phyloP scores from a whole-genome alignment of 2,113 vertebrate genomes.

The Riparia riparia region DNA sequence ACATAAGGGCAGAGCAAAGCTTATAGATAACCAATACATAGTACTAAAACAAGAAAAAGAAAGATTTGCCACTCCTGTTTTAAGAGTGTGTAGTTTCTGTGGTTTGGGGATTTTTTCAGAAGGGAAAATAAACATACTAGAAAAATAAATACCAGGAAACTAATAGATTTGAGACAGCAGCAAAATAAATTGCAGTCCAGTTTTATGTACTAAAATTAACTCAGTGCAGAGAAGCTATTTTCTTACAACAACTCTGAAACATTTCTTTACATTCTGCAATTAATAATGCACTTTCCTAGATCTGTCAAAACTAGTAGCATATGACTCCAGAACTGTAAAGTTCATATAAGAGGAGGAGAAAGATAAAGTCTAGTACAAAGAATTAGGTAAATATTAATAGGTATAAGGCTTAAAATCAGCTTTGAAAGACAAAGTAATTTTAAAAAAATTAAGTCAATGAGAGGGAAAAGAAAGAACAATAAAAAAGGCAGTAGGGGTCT shows the following conservation, averaged over 20 bases:
- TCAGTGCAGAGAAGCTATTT: not conserved
- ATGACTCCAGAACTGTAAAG: not conserved
- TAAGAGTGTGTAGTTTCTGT: not conserved
- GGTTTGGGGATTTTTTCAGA: not conserved
- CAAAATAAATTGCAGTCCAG: not conserved
- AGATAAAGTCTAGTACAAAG: not conserved
- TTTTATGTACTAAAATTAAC: not conserved
- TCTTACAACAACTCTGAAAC: not conserved
- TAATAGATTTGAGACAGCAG: not conserved
- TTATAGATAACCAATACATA: not conserved
- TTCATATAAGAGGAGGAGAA: not conserved
- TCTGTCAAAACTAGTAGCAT: not conserved
- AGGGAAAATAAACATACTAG: not conserved
- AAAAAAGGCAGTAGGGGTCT: accelerated
- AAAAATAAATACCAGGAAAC: not conserved
- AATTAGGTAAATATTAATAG: not conserved
- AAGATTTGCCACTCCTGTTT: not conserved
- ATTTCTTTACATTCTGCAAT: not conserved
- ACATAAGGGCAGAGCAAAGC: not conserved
- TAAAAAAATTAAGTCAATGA: accelerated
- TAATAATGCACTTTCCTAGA: not conserved
- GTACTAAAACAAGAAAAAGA: not conserved
- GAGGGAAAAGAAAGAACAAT: not conserved
- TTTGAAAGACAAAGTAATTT: not conserved
- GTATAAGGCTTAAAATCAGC: not conserved